These are phyloP conservation scores for Mus spretus DNA, from an alignment of 2,797 vertebrate genomes.

Conservation along the genomic window DNA sequence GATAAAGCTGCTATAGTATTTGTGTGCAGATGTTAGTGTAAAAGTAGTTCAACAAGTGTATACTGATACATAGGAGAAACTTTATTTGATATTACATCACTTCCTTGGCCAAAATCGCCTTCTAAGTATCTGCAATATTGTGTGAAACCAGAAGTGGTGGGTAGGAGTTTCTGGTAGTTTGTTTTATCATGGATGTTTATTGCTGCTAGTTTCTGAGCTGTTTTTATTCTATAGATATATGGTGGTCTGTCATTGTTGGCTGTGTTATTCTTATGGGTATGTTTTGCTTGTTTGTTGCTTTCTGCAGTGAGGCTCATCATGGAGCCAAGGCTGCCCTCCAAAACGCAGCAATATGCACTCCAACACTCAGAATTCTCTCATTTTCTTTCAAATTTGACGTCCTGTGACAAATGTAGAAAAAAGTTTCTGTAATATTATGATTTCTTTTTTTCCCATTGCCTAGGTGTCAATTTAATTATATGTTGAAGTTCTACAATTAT, in stretches of 20 bases:
- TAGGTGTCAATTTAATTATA: background rate
- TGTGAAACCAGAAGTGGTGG: no score
- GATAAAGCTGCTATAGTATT: background rate
- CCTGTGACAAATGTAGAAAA: background rate
- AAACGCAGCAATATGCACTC: no score
- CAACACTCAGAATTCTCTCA: background rate
- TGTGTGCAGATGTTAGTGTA: background rate
- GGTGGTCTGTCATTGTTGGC: background rate
- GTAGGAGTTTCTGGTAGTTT: background rate
- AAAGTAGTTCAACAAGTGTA: no score
- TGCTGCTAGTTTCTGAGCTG: background rate
- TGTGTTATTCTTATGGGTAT: background rate
- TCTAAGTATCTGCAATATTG: fast-evolving
- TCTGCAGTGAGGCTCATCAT: background rate
- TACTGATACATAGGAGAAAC: background rate
- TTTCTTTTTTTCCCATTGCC: background rate
- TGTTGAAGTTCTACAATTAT: background rate
- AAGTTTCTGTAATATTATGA: background rate
- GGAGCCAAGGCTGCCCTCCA: background rate
- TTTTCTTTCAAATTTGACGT: background rate
- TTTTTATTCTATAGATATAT: background rate
- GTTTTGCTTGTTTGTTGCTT: background rate
- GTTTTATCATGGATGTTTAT: no score
- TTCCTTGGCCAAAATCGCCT: background rate
- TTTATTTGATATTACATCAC: background rate